A percentile compares a stretch with the other conserved stretches of the same genome.
Conservation (phyloP, 2,113 vertebrate species). For the Oophaga pumilio region DNA sequence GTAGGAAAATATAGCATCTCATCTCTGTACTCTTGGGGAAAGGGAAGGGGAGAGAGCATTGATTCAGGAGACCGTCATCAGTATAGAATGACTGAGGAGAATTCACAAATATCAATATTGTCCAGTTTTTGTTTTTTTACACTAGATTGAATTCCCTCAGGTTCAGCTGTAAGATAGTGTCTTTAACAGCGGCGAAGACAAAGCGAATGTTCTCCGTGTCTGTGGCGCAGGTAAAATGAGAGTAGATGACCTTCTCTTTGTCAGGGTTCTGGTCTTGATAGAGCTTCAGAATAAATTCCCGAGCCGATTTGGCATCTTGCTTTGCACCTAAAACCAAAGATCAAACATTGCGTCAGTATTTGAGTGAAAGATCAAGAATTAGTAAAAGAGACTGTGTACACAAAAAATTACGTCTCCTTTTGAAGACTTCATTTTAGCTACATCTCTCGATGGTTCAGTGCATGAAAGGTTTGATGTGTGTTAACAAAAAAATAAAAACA, state of each 20-base stretch:
- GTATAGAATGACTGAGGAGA: conserved; percentile 5
- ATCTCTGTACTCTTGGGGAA: conserved; percentile 25
- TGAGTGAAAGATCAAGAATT: background rate
- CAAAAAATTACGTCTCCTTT: too few species aligned
- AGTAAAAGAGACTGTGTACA: too few species aligned
- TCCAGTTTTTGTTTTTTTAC: conserved; percentile 60
- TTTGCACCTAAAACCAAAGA: conserved; percentile 73
- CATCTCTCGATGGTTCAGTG: too few species aligned
- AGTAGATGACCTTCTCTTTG: conserved; percentile 83
- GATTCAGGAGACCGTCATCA: conserved; percentile 15
- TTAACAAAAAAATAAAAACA: too few species aligned
- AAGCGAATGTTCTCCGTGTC: conserved; percentile 90
- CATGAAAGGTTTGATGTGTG: too few species aligned
- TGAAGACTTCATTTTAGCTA: too few species aligned
- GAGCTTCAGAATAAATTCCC: conserved; percentile 87
- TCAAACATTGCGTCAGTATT: background rate
- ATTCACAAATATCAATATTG: conserved; percentile 7
- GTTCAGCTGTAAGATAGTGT: conserved; percentile 88
- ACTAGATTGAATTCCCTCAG: conserved; percentile 84
- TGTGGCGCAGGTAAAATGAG: conserved; percentile 86
- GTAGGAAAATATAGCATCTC: conserved; percentile 28
- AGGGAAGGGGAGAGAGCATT: background rate
- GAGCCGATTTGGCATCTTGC: conserved; percentile 75
- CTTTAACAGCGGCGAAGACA: conserved; percentile 85
- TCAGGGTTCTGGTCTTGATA: conserved; percentile 86